These are phyloP conservation scores for Ecdyonurus torrentis DNA, from an alignment of 2,888 invertebrate genomes.

Conservation along the genomic window DNA sequence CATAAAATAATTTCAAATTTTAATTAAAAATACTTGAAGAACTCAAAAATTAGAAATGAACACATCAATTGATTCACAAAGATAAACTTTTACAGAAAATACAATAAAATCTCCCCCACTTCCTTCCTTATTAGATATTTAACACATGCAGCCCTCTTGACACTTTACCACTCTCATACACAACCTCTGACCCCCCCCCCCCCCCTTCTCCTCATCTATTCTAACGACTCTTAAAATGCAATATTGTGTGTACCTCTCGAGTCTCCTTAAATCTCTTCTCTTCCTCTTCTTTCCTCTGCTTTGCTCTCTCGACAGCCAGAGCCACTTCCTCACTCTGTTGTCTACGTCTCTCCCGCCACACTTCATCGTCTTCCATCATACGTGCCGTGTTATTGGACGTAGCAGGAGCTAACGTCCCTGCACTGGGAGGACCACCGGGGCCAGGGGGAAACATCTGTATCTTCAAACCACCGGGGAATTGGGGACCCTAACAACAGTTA, in stretches of 20 bases:
- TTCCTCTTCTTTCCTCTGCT: conserved; percentile 74
- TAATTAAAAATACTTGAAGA: too few species aligned
- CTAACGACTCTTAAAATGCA: too few species aligned
- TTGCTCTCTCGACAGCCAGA: conserved; percentile 64
- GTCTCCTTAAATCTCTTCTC: conserved; percentile 57
- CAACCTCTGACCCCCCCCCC: too few species aligned
- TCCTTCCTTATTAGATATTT: too few species aligned
- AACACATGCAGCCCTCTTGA: too few species aligned
- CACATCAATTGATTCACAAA: too few species aligned
- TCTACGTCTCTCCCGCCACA: conserved; percentile 52
- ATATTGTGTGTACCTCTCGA: conserved; percentile 35
- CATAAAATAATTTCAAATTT: too few species aligned
- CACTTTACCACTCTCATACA: too few species aligned
- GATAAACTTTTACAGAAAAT: too few species aligned
- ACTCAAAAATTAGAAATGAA: too few species aligned
- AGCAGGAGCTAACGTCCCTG: neutral
- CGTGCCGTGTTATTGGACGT: neutral
- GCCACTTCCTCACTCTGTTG: conserved; percentile 55
- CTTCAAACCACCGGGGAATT: neutral
- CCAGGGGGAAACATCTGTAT: neutral
- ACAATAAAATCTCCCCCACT: too few species aligned
- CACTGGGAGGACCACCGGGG: neutral
- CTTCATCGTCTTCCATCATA: conserved; percentile 38
- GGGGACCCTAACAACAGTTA: neutral
- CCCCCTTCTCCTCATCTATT: too few species aligned